These are phyloP conservation scores for Ceratitis capitata DNA, from an alignment of 1,140 invertebrate genomes.

Conservation along the genomic window DNA sequence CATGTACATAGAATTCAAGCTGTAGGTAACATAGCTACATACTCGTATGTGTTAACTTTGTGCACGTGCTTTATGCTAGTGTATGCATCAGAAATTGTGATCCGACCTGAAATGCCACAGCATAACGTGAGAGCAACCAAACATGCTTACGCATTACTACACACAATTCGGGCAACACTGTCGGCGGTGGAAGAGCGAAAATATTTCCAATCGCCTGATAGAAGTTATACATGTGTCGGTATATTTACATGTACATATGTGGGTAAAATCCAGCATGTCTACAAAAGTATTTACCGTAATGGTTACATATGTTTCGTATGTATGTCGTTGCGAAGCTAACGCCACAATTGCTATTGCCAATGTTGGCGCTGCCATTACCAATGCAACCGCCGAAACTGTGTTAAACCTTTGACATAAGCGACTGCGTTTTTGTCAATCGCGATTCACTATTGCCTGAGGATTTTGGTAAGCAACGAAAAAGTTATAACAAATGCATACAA, in stretches of 20 bases:
- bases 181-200: background rate
- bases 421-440: background rate
- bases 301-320: too few species aligned
- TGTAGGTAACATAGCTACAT: too few species aligned
- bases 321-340: background rate
- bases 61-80: background rate
- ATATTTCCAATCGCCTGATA: background rate
- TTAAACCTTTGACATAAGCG: background rate
- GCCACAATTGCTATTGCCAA: background rate
- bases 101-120: background rate
- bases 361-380: background rate
- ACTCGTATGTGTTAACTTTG: too few species aligned
- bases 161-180: background rate
- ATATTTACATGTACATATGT: background rate
- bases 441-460: background rate
- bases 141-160: background rate
- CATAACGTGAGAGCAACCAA: background rate
- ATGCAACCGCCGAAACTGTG: background rate
- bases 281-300: background rate
- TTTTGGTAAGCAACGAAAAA: background rate
- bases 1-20: too few species aligned
- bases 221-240: background rate
- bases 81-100: background rate
- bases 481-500: background rate
- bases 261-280: too few species aligned